These are phyloP conservation scores for Tetramorium alpestre DNA, from an alignment of 1,140 invertebrate species.

Conservation along the genomic window DNA sequence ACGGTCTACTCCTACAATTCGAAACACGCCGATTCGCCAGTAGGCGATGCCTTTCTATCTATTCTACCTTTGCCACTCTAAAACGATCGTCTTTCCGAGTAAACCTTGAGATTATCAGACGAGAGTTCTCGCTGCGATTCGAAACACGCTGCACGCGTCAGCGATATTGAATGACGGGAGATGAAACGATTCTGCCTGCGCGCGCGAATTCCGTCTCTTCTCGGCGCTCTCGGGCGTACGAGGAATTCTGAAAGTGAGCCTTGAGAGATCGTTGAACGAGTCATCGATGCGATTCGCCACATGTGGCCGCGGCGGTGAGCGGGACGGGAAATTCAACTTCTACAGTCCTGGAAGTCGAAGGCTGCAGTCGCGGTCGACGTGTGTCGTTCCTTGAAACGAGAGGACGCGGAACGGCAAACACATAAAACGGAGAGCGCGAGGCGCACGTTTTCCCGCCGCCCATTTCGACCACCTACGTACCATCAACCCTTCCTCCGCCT, in stretches of 20 bases:
- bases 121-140: conserved; percentile 12
- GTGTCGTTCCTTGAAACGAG: conserved; percentile 54
- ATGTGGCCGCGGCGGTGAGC: background rate
- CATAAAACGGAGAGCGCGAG: background rate
- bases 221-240: background rate
- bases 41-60: background rate
- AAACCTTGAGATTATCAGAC: conserved; percentile 22
- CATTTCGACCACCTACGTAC: conserved; percentile 13
- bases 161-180: conserved; percentile 8
- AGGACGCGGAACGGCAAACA: conserved; percentile 15
- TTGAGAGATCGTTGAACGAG: conserved; percentile 26
- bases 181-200: conserved; percentile 16
- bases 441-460: background rate
- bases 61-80: background rate
- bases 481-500: background rate
- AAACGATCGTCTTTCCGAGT: conserved; percentile 17
- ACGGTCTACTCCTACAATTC: background rate
- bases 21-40: background rate
- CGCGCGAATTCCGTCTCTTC: conserved; percentile 5
- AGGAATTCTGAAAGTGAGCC: conserved; percentile 33
- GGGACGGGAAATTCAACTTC: conserved; percentile 2
- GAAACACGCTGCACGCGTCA: conserved; percentile 9
- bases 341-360: conserved; percentile 22
- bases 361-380: conserved; percentile 10
- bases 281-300: conserved; percentile 51